A percentile compares a stretch with the other conserved stretches of the same genome.
Conservation (phyloP, 2,113 vertebrate species). For the Silurus glanis region DNA sequence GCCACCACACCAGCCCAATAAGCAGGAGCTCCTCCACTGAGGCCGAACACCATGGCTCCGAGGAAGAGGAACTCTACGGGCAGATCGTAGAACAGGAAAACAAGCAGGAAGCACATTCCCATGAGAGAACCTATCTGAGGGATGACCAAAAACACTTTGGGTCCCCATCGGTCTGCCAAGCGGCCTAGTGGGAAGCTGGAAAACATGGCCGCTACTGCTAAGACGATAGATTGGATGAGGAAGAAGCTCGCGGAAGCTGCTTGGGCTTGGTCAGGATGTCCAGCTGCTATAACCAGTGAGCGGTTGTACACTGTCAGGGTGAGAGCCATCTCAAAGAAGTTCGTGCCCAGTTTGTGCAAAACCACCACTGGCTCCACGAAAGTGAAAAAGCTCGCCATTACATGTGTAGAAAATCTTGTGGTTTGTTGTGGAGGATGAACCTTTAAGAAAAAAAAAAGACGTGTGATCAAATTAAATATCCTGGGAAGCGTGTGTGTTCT, state of each 20-base stretch:
- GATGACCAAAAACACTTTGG: slow-evolving; percentile 51
- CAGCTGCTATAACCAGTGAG: slow-evolving; percentile 46
- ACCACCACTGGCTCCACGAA: slow-evolving; percentile 60
- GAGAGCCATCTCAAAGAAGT: slow-evolving; percentile 59
- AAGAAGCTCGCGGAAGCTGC: slow-evolving; percentile 55
- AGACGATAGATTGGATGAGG: slow-evolving; percentile 52
- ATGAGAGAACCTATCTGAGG: slow-evolving; percentile 58
- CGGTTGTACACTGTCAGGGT: slow-evolving; percentile 55
- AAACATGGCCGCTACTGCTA: slow-evolving; percentile 52
- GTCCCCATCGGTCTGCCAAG: slow-evolving; percentile 53
- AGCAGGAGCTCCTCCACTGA: slow-evolving; percentile 55
- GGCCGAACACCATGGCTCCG: slow-evolving; percentile 52
- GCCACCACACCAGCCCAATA: slow-evolving; percentile 60
- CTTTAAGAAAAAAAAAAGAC: background rate
- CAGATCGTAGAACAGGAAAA: slow-evolving; percentile 48
- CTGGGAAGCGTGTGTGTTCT: no score
- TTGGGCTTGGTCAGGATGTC: slow-evolving; percentile 54
- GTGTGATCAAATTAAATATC: background rate
- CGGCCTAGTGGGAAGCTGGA: slow-evolving; percentile 51
- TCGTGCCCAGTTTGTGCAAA: slow-evolving; percentile 55
- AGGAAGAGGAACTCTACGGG: slow-evolving; percentile 56
- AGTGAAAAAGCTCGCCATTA: slow-evolving; percentile 50
- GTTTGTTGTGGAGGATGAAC: background rate
- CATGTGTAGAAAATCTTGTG: background rate
- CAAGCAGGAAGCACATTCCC: slow-evolving; percentile 54